Conservation (phyloP, 2,797 vertebrate genomes). For the Notoglanidium macrostoma region DNA sequence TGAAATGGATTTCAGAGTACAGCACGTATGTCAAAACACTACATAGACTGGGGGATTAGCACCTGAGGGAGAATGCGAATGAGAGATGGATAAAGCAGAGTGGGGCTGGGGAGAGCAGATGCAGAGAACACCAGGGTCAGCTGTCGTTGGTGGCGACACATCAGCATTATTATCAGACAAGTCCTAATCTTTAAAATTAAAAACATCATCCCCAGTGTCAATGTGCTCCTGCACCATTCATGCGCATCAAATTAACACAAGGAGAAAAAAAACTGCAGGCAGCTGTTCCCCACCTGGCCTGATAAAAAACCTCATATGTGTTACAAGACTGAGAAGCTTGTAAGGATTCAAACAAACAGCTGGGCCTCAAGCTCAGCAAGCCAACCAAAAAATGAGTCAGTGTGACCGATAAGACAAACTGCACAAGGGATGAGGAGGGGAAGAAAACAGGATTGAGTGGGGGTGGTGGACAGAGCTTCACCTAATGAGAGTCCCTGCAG, state of each 20-base stretch:
- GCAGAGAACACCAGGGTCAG: conserved; percentile 36
- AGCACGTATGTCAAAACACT: conserved; percentile 20
- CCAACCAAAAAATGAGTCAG: conserved; percentile 77
- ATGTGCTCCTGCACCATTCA: conserved; percentile 64
- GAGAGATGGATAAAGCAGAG: neutral
- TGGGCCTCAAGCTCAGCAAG: conserved; percentile 69
- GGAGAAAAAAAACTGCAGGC: conserved; percentile 60
- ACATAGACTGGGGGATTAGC: neutral
- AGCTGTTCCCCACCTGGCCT: conserved; percentile 67
- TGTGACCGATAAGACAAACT: conserved; percentile 79
- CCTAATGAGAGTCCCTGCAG: conserved; percentile 76
- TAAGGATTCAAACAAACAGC: conserved; percentile 65
- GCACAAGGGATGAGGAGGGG: conserved; percentile 60
- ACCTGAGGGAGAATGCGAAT: conserved; percentile 2
- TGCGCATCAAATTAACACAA: conserved; percentile 64
- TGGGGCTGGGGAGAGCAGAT: conserved; percentile 20
- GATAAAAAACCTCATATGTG: conserved; percentile 66
- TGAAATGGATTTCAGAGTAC: conserved; percentile 24
- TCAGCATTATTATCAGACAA: conserved; percentile 74
- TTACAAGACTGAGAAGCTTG: conserved; percentile 69
- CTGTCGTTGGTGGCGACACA: conserved; percentile 57
- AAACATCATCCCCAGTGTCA: conserved; percentile 70
- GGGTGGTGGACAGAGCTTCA: conserved; percentile 69
- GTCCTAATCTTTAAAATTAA: conserved; percentile 72
- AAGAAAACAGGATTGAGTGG: conserved; percentile 52